These are phyloP conservation scores for Sebastes paucispinis DNA, from an alignment of 2,797 vertebrate genomes.

Conservation along the genomic window DNA sequence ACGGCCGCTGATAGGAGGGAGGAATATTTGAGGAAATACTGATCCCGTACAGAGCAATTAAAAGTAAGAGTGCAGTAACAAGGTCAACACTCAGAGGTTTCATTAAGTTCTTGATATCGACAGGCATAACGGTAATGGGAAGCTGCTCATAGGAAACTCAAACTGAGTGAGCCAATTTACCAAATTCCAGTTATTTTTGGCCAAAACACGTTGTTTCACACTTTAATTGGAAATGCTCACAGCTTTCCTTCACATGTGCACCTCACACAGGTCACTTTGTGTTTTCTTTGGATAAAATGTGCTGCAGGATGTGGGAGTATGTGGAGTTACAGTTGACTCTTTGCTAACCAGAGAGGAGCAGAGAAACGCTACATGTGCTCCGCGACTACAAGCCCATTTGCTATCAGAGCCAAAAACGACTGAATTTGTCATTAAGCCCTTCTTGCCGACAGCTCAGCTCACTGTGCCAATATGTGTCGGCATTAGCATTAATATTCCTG, in stretches of 20 bases:
- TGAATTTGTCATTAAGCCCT: not conserved
- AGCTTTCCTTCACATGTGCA: constrained; percentile 12
- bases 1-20: not conserved
- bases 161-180: constrained; percentile 16
- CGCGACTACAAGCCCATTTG: not conserved
- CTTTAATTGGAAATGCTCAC: constrained; percentile 41
- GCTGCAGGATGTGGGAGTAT: constrained; percentile 4
- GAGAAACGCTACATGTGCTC: constrained; percentile 5
- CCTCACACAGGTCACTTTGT: constrained; percentile 34
- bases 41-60: constrained; percentile 15
- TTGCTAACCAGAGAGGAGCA: not conserved
- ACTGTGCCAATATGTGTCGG: constrained; percentile 13
- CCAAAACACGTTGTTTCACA: not conserved
- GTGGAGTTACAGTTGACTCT: not conserved
- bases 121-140: constrained; percentile 2
- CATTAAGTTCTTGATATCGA: constrained; percentile 4
- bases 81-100: constrained; percentile 14
- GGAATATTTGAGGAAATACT: constrained; percentile 3
- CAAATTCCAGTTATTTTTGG: constrained; percentile 33
- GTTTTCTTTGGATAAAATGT: constrained; percentile 30
- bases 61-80: constrained; percentile 8
- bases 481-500: constrained; percentile 28
- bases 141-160: constrained; percentile 14
- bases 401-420: constrained; percentile 9
- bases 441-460: constrained; percentile 24